Percentiles rank a stretch among this genome's conserved stretches.
Evolutionary conservation across 2,888 invertebrate species (phyloP).

Genomic region (Dysmachus trigonus): DNA sequence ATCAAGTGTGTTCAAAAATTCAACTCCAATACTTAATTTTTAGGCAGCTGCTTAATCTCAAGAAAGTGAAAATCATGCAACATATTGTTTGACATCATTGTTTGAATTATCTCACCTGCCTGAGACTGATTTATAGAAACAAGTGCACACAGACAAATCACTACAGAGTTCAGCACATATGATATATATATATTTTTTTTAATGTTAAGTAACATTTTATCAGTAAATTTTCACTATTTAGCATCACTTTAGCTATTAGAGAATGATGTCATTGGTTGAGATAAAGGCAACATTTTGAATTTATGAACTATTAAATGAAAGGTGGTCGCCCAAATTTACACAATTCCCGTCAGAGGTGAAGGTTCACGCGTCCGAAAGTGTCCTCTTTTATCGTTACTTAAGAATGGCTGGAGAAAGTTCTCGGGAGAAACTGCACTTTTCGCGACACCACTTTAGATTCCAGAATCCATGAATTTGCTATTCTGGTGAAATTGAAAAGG

Average conservation of each 20-base stretch:
- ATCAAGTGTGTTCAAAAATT: neutral
- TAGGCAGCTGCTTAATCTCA: neutral
- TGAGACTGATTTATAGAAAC: neutral
- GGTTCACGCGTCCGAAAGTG: neutral
- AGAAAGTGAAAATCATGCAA: neutral
- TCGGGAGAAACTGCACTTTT: neutral
- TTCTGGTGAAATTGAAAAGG: constrained; percentile 6
- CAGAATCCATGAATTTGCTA: neutral
- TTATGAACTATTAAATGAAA: neutral
- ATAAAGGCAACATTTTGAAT: neutral
- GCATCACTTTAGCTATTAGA: neutral
- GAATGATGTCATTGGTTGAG: neutral
- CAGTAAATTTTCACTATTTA: neutral
- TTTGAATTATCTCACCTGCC: neutral
- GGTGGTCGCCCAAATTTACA: neutral
- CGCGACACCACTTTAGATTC: neutral
- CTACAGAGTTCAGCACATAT: neutral
- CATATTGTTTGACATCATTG: neutral
- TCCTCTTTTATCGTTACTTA: neutral
- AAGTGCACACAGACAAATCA: neutral
- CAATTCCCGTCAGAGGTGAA: neutral
- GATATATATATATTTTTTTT: neutral
- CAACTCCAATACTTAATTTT: neutral
- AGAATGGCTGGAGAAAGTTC: neutral
- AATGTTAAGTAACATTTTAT: neutral